Percentiles rank a stretch among this genome's conserved stretches.
Conservation (phyloP, 2,888 invertebrate genomes). For the Ceraclea dissimilis region DNA sequence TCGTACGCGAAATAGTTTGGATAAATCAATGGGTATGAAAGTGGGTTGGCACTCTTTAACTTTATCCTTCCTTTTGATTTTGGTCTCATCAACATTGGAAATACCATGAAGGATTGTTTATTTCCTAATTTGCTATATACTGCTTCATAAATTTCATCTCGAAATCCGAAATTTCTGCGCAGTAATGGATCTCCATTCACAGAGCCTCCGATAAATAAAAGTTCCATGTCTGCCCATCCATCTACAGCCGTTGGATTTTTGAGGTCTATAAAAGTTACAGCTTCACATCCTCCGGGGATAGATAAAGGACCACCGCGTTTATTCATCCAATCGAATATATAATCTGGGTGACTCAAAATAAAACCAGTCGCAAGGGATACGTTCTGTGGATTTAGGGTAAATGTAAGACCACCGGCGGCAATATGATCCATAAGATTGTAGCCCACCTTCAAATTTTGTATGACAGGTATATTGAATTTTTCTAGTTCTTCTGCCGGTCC, state of each 20-base stretch:
- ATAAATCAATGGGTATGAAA: slow-evolving; percentile 63
- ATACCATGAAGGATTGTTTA: slow-evolving; percentile 46
- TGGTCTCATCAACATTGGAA: slow-evolving; percentile 66
- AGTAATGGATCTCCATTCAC: slow-evolving; percentile 43
- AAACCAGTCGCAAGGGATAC: slow-evolving; percentile 33
- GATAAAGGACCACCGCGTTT: slow-evolving; percentile 51
- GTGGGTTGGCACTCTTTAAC: slow-evolving; percentile 64
- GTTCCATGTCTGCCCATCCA: slow-evolving; percentile 58
- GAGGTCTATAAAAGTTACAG: slow-evolving; percentile 56
- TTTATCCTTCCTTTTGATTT: slow-evolving; percentile 60
- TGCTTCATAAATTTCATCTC: slow-evolving; percentile 38
- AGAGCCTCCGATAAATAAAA: slow-evolving; percentile 52
- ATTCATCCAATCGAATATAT: slow-evolving; percentile 48
- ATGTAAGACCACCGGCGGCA: slow-evolving; percentile 56
- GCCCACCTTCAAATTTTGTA: slow-evolving; percentile 56
- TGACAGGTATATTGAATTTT: slow-evolving; percentile 45
- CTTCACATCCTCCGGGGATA: slow-evolving; percentile 60
- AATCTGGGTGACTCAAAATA: slow-evolving; percentile 35
- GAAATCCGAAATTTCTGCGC: slow-evolving; percentile 48
- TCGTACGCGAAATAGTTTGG: slow-evolving; percentile 67
- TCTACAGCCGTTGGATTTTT: slow-evolving; percentile 47
- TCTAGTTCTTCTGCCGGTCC: slow-evolving; percentile 56
- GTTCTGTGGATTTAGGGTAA: slow-evolving; percentile 42
- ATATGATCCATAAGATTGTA: slow-evolving; percentile 65
- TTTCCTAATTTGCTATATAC: slow-evolving; percentile 39